These are phyloP conservation scores for Machimus rusticus DNA, from an alignment of 2,888 invertebrate species.

Conservation along the genomic window DNA sequence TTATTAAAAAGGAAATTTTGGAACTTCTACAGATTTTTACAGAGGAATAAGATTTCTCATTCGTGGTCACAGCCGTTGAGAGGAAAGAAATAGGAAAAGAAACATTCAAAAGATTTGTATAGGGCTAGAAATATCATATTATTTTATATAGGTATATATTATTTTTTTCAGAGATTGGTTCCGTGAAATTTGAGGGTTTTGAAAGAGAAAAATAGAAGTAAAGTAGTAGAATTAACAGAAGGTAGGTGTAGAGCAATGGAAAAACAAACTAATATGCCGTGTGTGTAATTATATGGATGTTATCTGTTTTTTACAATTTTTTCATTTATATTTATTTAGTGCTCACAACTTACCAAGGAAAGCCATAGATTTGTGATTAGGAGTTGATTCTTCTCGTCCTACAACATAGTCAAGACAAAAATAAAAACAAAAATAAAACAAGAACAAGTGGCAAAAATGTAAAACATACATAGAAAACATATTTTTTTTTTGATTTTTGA, in stretches of 20 bases:
- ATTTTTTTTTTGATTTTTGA: not conserved
- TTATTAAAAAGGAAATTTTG: not conserved
- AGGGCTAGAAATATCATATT: not conserved
- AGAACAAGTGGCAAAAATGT: slow-evolving; percentile 43
- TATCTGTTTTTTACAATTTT: slow-evolving; percentile 50
- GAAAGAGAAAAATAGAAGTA: not conserved
- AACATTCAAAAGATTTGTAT: not conserved
- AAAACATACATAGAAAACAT: slow-evolving; percentile 27
- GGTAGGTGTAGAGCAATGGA: not conserved
- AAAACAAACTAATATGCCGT: slow-evolving; percentile 51
- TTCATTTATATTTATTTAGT: slow-evolving; percentile 62
- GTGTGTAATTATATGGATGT: slow-evolving; percentile 51
- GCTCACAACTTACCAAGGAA: slow-evolving; percentile 82
- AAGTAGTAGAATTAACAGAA: not conserved
- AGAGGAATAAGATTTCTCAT: not conserved
- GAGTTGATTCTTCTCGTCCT: slow-evolving; percentile 96
- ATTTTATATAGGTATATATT: not conserved
- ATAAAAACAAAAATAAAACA: slow-evolving; percentile 38
- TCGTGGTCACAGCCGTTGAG: not conserved
- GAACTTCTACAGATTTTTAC: not conserved
- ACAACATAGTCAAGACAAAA: slow-evolving; percentile 63
- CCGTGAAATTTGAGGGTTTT: not conserved
- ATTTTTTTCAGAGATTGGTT: not conserved
- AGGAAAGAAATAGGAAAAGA: not conserved
- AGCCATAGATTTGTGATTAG: slow-evolving; percentile 95